Evolutionary conservation across 1,140 invertebrate genomes (phyloP).

Genomic region (Listronotus bonariensis): DNA sequence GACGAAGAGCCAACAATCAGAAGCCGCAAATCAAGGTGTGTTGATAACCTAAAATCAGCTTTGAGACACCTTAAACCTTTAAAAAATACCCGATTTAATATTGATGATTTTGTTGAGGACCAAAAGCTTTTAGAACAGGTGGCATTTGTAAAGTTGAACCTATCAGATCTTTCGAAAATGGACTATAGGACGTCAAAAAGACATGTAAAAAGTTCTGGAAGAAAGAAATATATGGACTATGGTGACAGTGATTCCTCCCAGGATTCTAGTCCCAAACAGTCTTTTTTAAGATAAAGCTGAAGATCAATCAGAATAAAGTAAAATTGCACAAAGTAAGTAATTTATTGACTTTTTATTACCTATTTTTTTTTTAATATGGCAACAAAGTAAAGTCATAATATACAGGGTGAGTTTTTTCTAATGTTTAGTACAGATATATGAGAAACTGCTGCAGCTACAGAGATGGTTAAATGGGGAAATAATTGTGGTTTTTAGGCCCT

Average conservation of each 20-base stretch:
- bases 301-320: neutral
- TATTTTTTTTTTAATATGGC: no score
- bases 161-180: neutral
- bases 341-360: neutral
- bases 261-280: neutral
- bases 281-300: slow-evolving; percentile 17
- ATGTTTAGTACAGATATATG: no score
- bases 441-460: no score
- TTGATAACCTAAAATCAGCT: neutral
- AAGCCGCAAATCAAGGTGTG: no score
- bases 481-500: no score
- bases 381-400: no score
- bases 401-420: no score
- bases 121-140: slow-evolving; percentile 10
- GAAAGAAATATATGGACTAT: no score
- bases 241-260: neutral
- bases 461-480: no score
- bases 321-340: slow-evolving; percentile 4
- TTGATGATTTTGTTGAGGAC: slow-evolving; percentile 4
- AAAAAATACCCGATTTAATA: slow-evolving; percentile 6
- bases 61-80: slow-evolving; percentile 22
- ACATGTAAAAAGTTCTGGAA: neutral
- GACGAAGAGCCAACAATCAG: neutral
- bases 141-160: slow-evolving; percentile 12
- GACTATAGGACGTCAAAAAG: neutral